Evolutionary conservation across 2,797 vertebrate species (phyloP).

Genomic region (Stomatorhinus walkeri): DNA sequence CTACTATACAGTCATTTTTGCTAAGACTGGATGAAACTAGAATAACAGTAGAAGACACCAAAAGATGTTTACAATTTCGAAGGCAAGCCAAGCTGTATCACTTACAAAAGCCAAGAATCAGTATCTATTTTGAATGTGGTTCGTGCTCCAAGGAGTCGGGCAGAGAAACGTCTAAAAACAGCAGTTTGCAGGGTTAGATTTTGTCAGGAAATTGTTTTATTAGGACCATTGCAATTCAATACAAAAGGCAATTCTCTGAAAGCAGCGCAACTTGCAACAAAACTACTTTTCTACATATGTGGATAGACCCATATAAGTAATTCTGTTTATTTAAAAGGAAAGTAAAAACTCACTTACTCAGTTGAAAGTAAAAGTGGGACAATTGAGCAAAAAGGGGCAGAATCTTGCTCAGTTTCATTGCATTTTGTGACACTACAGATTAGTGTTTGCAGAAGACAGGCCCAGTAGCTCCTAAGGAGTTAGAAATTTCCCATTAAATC

Average conservation of each 20-base stretch:
- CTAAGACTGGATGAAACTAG: not conserved
- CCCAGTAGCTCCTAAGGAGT: not conserved
- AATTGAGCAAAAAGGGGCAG: not conserved
- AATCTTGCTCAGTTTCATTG: not conserved
- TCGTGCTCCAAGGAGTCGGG: not conserved
- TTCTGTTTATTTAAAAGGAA: slow-evolving; percentile 5
- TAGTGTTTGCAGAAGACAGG: not conserved
- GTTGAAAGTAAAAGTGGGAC: not conserved
- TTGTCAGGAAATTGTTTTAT: slow-evolving; percentile 9
- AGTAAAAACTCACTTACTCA: not conserved
- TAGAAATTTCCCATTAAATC: not conserved
- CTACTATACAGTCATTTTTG: not conserved
- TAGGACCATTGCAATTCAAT: slow-evolving; percentile 7
- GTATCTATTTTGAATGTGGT: not conserved
- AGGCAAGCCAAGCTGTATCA: not conserved
- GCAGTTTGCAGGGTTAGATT: slow-evolving; percentile 2
- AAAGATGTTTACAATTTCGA: not conserved
- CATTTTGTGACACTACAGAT: not conserved
- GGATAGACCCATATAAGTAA: not conserved
- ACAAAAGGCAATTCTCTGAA: slow-evolving; percentile 10
- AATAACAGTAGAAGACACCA: not conserved
- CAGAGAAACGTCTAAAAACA: not conserved
- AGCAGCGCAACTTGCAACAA: not conserved
- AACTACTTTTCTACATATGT: slow-evolving; percentile 11
- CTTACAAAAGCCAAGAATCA: not conserved